Base-by-base conservation (phyloP, 2,113 vertebrate species). In the Lepus timidus region DNA sequence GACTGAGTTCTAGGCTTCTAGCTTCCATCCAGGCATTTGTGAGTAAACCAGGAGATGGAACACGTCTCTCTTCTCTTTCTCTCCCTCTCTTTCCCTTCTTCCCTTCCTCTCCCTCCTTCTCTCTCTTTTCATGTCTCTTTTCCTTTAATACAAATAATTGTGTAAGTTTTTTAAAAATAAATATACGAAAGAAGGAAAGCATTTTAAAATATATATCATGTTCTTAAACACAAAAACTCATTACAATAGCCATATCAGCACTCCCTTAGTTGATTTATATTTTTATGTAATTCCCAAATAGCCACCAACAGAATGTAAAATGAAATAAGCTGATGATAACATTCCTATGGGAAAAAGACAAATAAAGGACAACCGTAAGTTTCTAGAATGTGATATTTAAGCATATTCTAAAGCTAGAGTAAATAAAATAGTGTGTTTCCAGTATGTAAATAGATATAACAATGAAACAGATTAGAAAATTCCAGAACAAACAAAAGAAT, bases 171-270 rank as follows among this genome's bases (percentile, higher is more conserved):
- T 58, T 17, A 58, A 58, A 58, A 58, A 58, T 44, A 76, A 70
- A 44, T 25, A 29, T 3, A 6, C 9, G 25, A 85, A 70, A 51
- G 9, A 64, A 70, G 52, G 65, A 75, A 93, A 75, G 29, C 14
- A 31, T 22, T 33, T 5, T 62, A 36, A 75, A 70, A 68, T 0
- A 0, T 75, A 65, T 33, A 29, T 11, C 22, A 31, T 81, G 14
- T 78, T 93, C 51, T 88, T 52, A n/a, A 85, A 89, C 23, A 61
- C 44, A 44, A 94, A 92, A 95, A 68, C 6, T 29, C 68, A 31
- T 25, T 74, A 51, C 25, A 36, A n/a, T 33, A 76, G 49, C 29
- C 68, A 82, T 6, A 13, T 31, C 36, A 90, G 67, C 36, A 65
- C 22, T 78, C 10, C 55, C 39, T 67, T 76, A 85, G 25, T 74